Evolutionary conservation across 2,113 vertebrate species (phyloP).

Genomic region (Ammodytes marinus): DNA sequence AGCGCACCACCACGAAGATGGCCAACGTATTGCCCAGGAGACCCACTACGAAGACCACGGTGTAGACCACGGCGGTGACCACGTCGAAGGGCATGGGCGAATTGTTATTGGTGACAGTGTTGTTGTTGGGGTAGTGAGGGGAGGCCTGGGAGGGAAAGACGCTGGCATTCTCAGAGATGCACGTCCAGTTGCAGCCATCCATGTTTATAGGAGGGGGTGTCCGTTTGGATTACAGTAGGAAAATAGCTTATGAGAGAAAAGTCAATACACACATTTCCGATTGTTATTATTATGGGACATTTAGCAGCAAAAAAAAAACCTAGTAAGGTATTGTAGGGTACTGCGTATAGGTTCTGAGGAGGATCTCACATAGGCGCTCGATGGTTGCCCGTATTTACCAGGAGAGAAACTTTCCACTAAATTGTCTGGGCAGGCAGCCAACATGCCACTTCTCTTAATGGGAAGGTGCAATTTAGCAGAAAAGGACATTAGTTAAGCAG

Average conservation of each 20-base stretch:
- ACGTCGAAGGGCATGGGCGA: constrained; percentile 51
- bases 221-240: neutral
- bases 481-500: constrained; percentile 1
- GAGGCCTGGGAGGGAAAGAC: constrained; percentile 10
- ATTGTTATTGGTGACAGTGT: neutral
- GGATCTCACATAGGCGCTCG: too few species aligned
- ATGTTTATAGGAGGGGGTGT: constrained; percentile 52
- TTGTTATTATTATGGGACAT: neutral
- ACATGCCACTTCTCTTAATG: constrained; percentile 38
- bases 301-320: neutral
- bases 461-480: constrained; percentile 23
- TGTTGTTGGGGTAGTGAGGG: neutral
- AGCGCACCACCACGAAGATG: constrained; percentile 92
- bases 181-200: constrained; percentile 53
- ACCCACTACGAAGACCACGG: constrained; percentile 88
- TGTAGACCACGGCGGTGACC: constrained; percentile 86
- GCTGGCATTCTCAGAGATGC: neutral
- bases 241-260: constrained; percentile 12
- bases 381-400: constrained; percentile 47
- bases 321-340: neutral
- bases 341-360: neutral
- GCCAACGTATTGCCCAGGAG: constrained; percentile 90
- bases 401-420: constrained; percentile 41
- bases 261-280: constrained; percentile 6
- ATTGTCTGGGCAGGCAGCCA: constrained; percentile 51